Percentiles rank a stretch among this genome's conserved stretches.
Evolutionary conservation across 2,888 invertebrate genomes (phyloP).

Genomic region (Archips xylosteana): DNA sequence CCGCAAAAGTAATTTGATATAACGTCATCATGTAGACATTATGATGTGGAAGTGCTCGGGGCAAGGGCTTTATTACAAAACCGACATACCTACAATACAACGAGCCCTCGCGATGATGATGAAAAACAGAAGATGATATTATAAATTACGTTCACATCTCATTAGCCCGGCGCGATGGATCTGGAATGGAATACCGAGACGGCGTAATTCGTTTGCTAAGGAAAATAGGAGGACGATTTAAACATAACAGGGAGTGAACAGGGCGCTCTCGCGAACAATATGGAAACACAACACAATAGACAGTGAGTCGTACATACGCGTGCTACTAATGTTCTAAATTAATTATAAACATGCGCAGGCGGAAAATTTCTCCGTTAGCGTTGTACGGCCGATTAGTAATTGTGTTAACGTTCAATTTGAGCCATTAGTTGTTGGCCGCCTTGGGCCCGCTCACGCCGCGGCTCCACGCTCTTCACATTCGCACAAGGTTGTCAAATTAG

Average conservation of each 20-base stretch:
- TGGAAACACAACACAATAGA: conserved; percentile 62
- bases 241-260: conserved; percentile 57
- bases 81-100: conserved; percentile 45
- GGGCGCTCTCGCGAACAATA: conserved; percentile 50
- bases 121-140: conserved; percentile 40
- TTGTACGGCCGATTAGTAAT: conserved; percentile 57
- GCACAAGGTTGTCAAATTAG: neutral
- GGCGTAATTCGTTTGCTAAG: conserved; percentile 51
- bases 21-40: conserved; percentile 32
- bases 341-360: conserved; percentile 66
- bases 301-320: conserved; percentile 52
- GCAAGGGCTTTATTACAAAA: conserved; percentile 47
- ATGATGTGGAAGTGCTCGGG: conserved; percentile 39
- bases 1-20: conserved; percentile 44
- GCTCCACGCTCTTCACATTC: neutral
- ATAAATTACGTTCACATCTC: conserved; percentile 45
- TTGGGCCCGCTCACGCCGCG: conserved; percentile 31
- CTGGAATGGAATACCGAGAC: conserved; percentile 39
- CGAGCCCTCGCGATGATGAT: conserved; percentile 27
- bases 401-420: conserved; percentile 64
- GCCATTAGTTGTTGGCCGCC: conserved; percentile 50
- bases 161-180: conserved; percentile 45
- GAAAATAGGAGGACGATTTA: conserved; percentile 59
- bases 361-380: conserved; percentile 57
- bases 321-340: conserved; percentile 66